Evolutionary conservation across 2,797 vertebrate species (phyloP).

Genomic region (Lepilemur ruficaudatus): DNA sequence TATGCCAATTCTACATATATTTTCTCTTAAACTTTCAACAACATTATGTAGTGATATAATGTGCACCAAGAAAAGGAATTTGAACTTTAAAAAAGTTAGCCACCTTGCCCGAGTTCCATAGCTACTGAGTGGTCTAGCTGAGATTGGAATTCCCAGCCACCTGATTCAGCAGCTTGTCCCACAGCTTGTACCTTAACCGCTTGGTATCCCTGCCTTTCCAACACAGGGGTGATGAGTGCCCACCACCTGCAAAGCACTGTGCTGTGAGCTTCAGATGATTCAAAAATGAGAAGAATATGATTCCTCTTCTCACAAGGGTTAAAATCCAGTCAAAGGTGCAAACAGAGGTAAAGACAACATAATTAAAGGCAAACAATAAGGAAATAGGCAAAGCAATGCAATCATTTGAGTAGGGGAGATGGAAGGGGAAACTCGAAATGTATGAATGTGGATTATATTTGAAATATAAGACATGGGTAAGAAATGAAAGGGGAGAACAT

Average conservation of each 20-base stretch:
- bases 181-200: neutral
- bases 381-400: neutral
- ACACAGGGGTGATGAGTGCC: neutral
- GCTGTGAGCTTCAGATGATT: neutral
- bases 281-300: neutral
- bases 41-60: neutral
- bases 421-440: neutral
- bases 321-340: neutral
- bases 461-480: neutral
- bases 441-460: neutral
- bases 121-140: neutral
- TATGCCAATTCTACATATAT: neutral
- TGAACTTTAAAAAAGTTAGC: neutral
- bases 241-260: neutral
- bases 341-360: neutral
- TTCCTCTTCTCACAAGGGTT: neutral
- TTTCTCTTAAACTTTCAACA: neutral
- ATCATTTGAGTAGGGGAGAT: neutral
- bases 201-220: neutral
- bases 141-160: neutral
- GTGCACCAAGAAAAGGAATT: neutral
- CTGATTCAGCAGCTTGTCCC: neutral
- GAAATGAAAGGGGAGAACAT: neutral
- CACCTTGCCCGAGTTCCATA: neutral
- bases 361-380: neutral